Conservation (phyloP, 2,888 invertebrate genomes). For the Byasa hedistus region DNA sequence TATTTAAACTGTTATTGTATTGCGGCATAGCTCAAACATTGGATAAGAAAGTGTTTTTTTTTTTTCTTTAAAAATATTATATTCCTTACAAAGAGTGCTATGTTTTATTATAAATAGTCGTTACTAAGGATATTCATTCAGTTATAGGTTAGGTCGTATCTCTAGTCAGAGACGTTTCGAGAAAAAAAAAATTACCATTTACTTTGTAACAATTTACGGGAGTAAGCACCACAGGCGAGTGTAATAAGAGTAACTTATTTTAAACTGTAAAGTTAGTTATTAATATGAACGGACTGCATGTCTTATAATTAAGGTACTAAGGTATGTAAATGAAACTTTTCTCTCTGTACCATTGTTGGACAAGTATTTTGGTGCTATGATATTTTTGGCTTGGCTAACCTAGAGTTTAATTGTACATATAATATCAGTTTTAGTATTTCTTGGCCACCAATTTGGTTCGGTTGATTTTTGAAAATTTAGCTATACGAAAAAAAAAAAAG, state of each 20-base stretch:
- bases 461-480: conserved; percentile 38
- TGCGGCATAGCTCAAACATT: conserved; percentile 75
- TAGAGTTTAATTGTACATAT: conserved; percentile 71
- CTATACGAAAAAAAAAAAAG: conserved; percentile 25
- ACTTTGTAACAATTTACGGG: conserved; percentile 71
- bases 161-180: conserved; percentile 77
- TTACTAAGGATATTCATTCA: conserved; percentile 59
- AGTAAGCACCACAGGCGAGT: conserved; percentile 66
- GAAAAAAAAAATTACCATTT: conserved; percentile 76
- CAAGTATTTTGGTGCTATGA: conserved; percentile 76
- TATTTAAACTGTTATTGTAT: conserved; percentile 48
- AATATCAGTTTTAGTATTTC: conserved; percentile 63
- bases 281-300: conserved; percentile 61
- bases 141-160: conserved; percentile 71
- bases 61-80: conserved; percentile 51
- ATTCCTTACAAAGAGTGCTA: conserved; percentile 71
- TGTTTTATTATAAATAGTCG: conserved; percentile 65
- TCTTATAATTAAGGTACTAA: conserved; percentile 45
- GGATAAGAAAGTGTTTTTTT: conserved; percentile 41
- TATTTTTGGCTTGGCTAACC: conserved; percentile 76
- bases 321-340: conserved; percentile 64
- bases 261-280: conserved; percentile 37
- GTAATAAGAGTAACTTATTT: conserved; percentile 70
- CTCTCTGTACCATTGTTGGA: conserved; percentile 65
- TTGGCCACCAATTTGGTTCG: conserved; percentile 65